Conservation (phyloP, 2,797 vertebrate genomes). For the Enteromius trimaculatus region DNA sequence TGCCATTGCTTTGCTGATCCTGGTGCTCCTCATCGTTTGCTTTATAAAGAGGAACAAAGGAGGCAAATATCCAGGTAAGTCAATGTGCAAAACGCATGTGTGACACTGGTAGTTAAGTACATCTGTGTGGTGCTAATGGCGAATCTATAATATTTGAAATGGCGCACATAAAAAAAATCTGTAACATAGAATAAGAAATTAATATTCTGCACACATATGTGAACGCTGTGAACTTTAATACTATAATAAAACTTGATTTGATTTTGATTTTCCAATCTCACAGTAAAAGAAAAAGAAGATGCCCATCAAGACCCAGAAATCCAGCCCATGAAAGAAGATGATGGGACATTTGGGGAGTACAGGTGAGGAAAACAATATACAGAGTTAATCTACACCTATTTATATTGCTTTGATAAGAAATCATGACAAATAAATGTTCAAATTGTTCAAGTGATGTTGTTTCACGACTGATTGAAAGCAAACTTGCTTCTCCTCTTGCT, state of each 20-base stretch:
- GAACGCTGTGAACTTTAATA: background rate
- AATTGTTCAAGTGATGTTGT: background rate
- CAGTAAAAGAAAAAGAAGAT: conserved; percentile 99
- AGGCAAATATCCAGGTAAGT: conserved; percentile 96
- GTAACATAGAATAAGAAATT: background rate
- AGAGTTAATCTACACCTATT: background rate
- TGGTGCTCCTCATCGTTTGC: conserved; percentile 95
- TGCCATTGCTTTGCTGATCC: conserved; percentile 94
- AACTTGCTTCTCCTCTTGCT: conserved; percentile 60
- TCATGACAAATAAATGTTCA: background rate
- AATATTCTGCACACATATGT: background rate
- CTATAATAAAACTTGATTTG: background rate
- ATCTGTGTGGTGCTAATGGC: background rate
- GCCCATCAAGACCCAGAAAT: conserved; percentile 97
- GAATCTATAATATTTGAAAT: background rate
- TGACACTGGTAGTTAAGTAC: background rate
- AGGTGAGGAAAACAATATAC: conserved; percentile 80
- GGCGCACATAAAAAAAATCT: background rate
- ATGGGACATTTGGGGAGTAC: conserved; percentile 98
- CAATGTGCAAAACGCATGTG: background rate
- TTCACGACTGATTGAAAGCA: conserved; percentile 43
- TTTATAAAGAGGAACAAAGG: conserved; percentile 98
- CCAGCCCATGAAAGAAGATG: conserved; percentile 98
- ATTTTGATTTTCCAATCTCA: conserved; percentile 27
- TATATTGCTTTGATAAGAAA: background rate